These are phyloP conservation scores for Chauna torquata DNA, from an alignment of 2,113 vertebrate species.

Conservation along the genomic window DNA sequence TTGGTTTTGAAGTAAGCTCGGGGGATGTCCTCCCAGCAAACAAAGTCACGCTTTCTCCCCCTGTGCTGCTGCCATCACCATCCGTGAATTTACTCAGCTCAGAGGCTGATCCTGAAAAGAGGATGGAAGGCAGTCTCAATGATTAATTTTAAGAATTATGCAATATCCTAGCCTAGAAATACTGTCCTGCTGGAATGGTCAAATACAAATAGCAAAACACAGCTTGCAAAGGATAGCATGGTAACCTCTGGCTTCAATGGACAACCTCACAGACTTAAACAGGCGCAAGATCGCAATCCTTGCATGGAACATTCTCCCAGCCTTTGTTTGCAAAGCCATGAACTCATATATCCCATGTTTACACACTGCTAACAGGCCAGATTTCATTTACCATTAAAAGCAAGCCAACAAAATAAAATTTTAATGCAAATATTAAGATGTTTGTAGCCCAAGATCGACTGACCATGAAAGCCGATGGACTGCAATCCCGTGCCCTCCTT, in stretches of 20 bases:
- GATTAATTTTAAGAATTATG: slow-evolving; percentile 47
- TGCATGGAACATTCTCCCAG: neutral
- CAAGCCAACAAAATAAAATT: slow-evolving; percentile 45
- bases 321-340: slow-evolving; percentile 1
- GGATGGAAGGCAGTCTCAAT: neutral
- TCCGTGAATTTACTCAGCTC: slow-evolving; percentile 1
- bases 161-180: slow-evolving; percentile 35
- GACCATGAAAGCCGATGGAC: neutral
- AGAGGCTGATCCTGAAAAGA: slow-evolving; percentile 14
- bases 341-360: slow-evolving; percentile 10
- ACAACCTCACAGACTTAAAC: neutral
- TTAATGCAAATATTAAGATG: slow-evolving; percentile 8
- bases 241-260: neutral
- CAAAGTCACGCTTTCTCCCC: neutral
- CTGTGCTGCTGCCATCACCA: neutral
- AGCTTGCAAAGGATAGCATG: neutral
- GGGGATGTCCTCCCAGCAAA: neutral
- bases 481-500: neutral
- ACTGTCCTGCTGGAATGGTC: slow-evolving; percentile 9
- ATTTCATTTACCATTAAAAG: slow-evolving; percentile 43
- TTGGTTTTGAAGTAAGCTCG: slow-evolving; percentile 59
- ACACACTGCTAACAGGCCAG: neutral
- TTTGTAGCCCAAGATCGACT: neutral
- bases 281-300: neutral
- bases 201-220: slow-evolving; percentile 28